Base-by-base conservation (phyloP, 2,888 invertebrate species). In the Scelioninae gen. 2 region DNA sequence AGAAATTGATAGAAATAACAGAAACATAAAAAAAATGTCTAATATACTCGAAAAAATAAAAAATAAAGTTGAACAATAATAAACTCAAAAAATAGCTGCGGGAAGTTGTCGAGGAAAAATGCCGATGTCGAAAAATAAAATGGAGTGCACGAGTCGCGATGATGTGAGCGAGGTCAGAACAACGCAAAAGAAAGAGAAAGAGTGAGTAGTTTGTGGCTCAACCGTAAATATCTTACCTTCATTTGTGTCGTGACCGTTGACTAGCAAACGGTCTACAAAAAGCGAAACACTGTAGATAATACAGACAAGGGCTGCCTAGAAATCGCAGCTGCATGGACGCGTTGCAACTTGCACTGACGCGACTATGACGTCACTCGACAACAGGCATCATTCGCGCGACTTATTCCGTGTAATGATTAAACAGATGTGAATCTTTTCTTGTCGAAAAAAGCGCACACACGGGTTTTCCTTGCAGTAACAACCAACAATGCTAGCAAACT, bases 151-250 rank as follows among this genome's bases (percentile, higher is more conserved):
- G n/a, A n/a, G n/a, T n/a, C n/a, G 19, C 45, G 18, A 25, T 16
- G 50, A 48, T 22, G 25, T n/a, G 33, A 35, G 28, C 41, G n/a
- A 5, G 39, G 5, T 25, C 11, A 57, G 11, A 48, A 33, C 31
- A 9, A 31, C 31, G 2, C 7, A 31, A 7, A 31, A 7, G 45
- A 45, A 11, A 31, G 31, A 19, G 31, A 2, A 37, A 43, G 28
- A 28, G 10, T 41, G 31, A 33, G 15, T n/a, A 18, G 33, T 22
- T 10, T 31, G 52, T 43, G 37, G 46, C 45, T 41, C 33, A n/a
- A 28, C 25, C 19, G 19, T 33, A 43, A 53, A 53, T 64, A 45
- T 45, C 25, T 68, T 68, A 68, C 68, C 68, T 68, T 68, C 68
- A 58, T 68, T 68, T 68, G 68, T 60, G 60, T 37, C 15, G 35